A percentile compares a stretch with the other conserved stretches of the same genome.
These are phyloP conservation scores for Sebastiscus tertius DNA, from an alignment of 2,797 vertebrate species.

Conservation along the genomic window DNA sequence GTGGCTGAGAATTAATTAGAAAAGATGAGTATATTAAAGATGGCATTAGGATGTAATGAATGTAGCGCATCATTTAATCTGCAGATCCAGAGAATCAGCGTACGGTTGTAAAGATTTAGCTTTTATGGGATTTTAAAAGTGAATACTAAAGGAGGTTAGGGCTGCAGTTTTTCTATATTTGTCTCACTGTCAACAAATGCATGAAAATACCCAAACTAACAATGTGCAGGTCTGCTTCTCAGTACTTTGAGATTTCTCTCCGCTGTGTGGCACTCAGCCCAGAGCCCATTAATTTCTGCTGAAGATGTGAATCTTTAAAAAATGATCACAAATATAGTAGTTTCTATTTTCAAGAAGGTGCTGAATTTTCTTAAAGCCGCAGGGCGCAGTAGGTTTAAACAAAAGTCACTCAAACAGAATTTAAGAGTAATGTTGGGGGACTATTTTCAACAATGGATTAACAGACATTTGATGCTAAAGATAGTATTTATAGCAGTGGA, in stretches of 20 bases:
- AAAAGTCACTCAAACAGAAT: not conserved
- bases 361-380: not conserved
- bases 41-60: slow-evolving; percentile 7
- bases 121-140: not conserved
- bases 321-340: not conserved
- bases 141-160: not conserved
- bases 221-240: not conserved
- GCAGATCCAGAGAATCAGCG: not conserved
- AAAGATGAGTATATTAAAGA: slow-evolving; percentile 29
- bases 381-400: not conserved
- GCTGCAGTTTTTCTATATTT: not conserved
- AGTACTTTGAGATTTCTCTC: not conserved
- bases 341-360: not conserved
- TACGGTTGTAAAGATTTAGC: not conserved
- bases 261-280: not conserved
- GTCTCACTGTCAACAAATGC: not conserved
- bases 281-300: not conserved
- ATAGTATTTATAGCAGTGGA: not conserved
- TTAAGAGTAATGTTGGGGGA: not conserved
- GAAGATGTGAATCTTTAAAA: not conserved
- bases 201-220: not conserved
- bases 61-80: not conserved
- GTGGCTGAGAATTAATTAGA: slow-evolving; percentile 21
- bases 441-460: not conserved
- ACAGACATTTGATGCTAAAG: not conserved